phyloP scores from a whole-genome alignment of 2,113 vertebrate genomes.

The Thinocorus orbignyianus region DNA sequence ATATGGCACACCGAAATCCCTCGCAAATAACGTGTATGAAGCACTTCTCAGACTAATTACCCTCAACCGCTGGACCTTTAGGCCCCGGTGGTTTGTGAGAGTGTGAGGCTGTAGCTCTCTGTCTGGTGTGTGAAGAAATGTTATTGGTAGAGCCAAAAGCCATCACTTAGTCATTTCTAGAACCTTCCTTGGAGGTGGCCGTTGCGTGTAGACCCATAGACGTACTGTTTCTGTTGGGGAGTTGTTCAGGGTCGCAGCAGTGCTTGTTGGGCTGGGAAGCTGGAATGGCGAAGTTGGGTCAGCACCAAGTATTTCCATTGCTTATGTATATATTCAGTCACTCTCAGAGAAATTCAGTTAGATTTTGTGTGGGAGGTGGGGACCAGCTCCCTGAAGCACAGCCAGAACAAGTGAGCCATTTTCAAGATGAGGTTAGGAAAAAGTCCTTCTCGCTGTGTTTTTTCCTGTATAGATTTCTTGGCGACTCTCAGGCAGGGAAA shows the following conservation, averaged over 20 bases:
- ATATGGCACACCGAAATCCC: neutral
- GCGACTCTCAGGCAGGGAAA: neutral
- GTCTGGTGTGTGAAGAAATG: neutral
- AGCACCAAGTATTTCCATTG: neutral
- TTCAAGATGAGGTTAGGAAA: neutral
- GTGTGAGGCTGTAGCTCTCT: neutral
- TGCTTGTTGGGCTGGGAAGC: rapidly evolving
- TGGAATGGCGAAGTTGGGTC: neutral
- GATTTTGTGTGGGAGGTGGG: neutral
- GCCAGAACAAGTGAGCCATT: neutral
- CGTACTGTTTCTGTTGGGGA: rapidly evolving
- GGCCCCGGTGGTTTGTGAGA: neutral
- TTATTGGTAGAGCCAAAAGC: neutral
- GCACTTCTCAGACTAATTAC: neutral
- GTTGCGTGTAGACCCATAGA: rapidly evolving
- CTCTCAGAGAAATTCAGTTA: too few relatives aligned
- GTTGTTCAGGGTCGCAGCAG: neutral
- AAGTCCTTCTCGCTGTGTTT: rapidly evolving
- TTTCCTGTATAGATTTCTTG: too few relatives aligned
- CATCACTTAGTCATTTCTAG: rapidly evolving
- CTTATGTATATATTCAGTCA: neutral
- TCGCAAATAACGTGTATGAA: neutral
- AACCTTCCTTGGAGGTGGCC: rapidly evolving
- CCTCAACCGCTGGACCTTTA: neutral
- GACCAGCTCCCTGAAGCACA: neutral